Conservation (phyloP, 2,797 vertebrate species). For the Peromyscus nudipes region DNA sequence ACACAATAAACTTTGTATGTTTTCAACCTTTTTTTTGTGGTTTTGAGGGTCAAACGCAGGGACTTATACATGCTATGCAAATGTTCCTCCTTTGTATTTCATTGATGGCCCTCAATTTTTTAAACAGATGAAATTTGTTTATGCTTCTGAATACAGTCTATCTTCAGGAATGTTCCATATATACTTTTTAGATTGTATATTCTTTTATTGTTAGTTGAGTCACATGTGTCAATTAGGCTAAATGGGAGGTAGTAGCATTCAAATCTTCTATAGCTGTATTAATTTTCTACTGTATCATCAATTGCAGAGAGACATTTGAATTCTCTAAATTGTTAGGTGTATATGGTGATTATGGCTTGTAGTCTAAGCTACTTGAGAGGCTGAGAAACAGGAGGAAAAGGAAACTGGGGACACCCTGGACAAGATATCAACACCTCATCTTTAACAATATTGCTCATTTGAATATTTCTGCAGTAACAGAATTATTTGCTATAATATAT, state of each 20-base stretch:
- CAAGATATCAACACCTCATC: neutral
- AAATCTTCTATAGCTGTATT: neutral
- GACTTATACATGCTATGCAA: neutral
- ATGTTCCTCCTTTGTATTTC: neutral
- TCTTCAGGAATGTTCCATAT: slow-evolving; percentile 7
- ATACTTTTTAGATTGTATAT: neutral
- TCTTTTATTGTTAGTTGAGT: neutral
- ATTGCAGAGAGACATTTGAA: neutral
- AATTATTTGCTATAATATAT: neutral
- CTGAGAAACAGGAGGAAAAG: neutral
- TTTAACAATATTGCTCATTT: neutral
- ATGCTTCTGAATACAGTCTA: neutral
- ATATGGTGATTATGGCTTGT: neutral
- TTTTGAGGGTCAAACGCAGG: neutral
- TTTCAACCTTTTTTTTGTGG: neutral
- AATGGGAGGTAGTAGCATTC: neutral
- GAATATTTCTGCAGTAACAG: neutral
- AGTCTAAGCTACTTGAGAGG: neutral
- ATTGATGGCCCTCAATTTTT: neutral
- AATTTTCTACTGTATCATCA: slow-evolving; percentile 15
- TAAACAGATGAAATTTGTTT: slow-evolving; percentile 42
- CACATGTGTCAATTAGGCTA: neutral
- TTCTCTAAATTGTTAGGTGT: neutral
- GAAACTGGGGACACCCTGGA: neutral
- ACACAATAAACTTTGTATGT: neutral